Evolutionary conservation across 2,797 vertebrate genomes (phyloP).

Genomic region (Siniperca obscura): DNA sequence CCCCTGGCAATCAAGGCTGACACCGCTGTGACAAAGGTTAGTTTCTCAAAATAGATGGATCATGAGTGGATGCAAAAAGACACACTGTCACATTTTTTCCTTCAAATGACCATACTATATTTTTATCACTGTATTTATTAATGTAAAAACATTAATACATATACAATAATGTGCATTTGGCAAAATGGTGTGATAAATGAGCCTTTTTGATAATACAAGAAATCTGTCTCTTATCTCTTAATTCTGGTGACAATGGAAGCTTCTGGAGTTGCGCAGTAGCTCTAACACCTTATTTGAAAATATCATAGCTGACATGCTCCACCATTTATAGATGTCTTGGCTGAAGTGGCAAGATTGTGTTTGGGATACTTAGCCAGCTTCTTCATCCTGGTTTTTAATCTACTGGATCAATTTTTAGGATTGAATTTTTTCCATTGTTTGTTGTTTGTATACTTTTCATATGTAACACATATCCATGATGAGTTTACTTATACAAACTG

Average conservation of each 20-base stretch:
- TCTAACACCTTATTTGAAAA: too few relatives aligned
- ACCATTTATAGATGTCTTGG: too few relatives aligned
- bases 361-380: too few relatives aligned
- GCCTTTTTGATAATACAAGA: background rate
- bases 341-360: too few relatives aligned
- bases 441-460: background rate
- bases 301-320: too few relatives aligned
- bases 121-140: background rate
- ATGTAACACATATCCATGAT: background rate
- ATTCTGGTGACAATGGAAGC: background rate
- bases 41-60: conserved; percentile 53
- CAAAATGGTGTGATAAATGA: background rate
- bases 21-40: conserved; percentile 49
- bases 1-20: conserved; percentile 50
- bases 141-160: background rate
- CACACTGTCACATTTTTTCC: background rate
- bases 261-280: too few relatives aligned
- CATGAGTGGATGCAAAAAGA: conserved; percentile 22
- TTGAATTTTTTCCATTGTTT: background rate
- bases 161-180: background rate
- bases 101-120: background rate
- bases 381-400: too few relatives aligned
- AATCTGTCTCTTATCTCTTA: background rate
- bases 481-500: background rate
- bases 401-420: too few relatives aligned